Conservation (phyloP, 2,797 vertebrate species). For the Lerista edwardsae region DNA sequence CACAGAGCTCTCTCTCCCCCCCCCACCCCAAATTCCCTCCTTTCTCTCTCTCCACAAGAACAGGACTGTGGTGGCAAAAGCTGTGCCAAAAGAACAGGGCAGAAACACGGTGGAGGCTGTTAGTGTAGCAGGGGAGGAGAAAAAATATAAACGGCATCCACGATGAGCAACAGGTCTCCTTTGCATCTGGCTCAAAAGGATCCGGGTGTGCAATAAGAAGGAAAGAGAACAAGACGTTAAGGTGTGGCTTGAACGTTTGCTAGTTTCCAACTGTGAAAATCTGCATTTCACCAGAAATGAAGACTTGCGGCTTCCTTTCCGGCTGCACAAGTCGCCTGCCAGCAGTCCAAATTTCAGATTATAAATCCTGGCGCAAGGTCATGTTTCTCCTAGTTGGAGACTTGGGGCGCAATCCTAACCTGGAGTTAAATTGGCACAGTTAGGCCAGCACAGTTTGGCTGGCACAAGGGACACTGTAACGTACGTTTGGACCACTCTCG, state of each 20-base stretch:
- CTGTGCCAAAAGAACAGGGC: background rate
- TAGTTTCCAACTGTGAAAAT: background rate
- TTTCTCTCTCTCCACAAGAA: background rate
- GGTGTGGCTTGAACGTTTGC: background rate
- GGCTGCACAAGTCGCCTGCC: conserved; percentile 51
- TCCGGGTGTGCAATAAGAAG: too few relatives aligned
- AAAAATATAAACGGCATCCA: rapidly evolving
- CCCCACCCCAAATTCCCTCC: too few relatives aligned
- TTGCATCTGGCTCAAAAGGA: too few relatives aligned
- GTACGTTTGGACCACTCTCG: too few relatives aligned
- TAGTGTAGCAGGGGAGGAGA: background rate
- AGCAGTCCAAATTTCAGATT: conserved; percentile 41
- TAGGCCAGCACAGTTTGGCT: too few relatives aligned
- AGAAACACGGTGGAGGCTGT: too few relatives aligned
- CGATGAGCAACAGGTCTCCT: too few relatives aligned
- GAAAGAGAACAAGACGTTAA: background rate
- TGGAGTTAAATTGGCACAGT: too few relatives aligned
- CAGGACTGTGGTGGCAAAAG: rapidly evolving
- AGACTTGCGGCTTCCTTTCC: background rate
- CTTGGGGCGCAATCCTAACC: too few relatives aligned
- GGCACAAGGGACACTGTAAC: too few relatives aligned
- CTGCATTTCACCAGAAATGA: background rate
- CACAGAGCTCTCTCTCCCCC: background rate
- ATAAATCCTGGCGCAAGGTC: conserved; percentile 56
- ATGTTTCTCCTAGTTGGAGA: too few relatives aligned